A percentile compares a stretch with the other conserved stretches of the same genome.
Evolutionary conservation across 2,888 invertebrate species (phyloP).

Genomic region (Falcaria lacertinaria): DNA sequence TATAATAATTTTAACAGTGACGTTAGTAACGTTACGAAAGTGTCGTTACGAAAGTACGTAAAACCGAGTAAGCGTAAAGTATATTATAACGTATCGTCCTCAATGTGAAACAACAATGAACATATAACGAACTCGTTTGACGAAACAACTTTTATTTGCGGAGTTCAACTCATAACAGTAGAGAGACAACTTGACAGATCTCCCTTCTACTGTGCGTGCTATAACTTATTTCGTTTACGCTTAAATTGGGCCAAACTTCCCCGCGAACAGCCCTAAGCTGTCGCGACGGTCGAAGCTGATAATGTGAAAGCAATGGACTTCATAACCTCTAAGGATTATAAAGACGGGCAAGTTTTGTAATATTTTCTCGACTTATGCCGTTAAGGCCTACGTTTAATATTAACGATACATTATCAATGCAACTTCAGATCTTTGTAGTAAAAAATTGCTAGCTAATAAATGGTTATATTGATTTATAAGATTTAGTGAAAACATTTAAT

Average conservation of each 20-base stretch:
- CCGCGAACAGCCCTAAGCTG: neutral
- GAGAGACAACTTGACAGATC: neutral
- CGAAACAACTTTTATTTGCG: neutral
- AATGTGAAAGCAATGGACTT: slow-evolving; percentile 19
- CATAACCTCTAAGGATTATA: slow-evolving; percentile 15
- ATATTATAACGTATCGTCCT: no score
- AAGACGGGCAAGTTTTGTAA: neutral
- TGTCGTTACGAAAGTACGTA: no score
- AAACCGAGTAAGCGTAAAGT: no score
- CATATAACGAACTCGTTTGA: neutral
- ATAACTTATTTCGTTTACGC: neutral
- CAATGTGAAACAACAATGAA: neutral
- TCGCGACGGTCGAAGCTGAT: slow-evolving; percentile 6
- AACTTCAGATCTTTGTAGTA: no score
- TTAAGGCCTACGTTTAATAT: neutral
- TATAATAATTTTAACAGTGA: no score
- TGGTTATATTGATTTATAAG: no score
- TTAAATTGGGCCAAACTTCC: slow-evolving; percentile 1
- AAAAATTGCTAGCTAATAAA: no score
- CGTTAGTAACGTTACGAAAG: no score
- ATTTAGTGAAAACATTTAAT: no score
- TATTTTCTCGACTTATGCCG: neutral
- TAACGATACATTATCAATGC: neutral
- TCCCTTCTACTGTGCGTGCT: neutral
- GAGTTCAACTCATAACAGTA: neutral